Percentiles rank a stretch among this genome's conserved stretches.
Conservation (phyloP, 1,140 invertebrate genomes). For the Melipona quadrifasciata region DNA sequence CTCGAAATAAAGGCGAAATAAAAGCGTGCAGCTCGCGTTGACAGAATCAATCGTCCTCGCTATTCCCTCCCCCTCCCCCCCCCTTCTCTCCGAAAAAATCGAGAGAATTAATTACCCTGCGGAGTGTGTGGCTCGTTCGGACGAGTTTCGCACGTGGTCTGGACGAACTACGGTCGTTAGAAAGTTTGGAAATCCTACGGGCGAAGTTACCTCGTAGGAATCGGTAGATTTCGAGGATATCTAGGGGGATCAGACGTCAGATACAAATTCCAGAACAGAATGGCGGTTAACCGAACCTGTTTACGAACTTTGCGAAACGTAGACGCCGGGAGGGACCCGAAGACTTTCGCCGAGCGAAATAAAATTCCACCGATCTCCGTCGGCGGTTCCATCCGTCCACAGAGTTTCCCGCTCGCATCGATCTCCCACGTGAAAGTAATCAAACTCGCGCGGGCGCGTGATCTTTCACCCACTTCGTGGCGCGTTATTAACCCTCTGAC, state of each 20-base stretch:
- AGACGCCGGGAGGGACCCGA: not conserved
- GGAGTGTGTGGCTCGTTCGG: not conserved
- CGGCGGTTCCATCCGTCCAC: not conserved
- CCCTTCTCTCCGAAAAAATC: too few relatives aligned
- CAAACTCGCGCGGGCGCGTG: not conserved
- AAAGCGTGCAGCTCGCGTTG: too few relatives aligned
- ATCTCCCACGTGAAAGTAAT: not conserved
- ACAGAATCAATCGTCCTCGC: not conserved
- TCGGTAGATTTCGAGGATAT: slow-evolving; percentile 28
- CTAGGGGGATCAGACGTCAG: slow-evolving; percentile 33
- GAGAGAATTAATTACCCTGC: not conserved
- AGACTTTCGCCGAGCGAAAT: not conserved
- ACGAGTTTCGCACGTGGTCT: slow-evolving; percentile 14
- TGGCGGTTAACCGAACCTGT: slow-evolving; percentile 38
- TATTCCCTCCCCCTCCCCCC: not conserved
- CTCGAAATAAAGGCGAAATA: too few relatives aligned
- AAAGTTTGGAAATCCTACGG: slow-evolving; percentile 28
- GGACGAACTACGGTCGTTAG: slow-evolving; percentile 21
- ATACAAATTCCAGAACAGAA: slow-evolving; percentile 29
- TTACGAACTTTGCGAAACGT: slow-evolving; percentile 27
- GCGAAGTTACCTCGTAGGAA: slow-evolving; percentile 10
- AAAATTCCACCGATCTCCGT: not conserved
- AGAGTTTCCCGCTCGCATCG: not conserved
- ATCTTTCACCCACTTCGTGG: not conserved
- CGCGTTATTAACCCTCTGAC: not conserved